Base-by-base conservation (phyloP, 1,140 invertebrate genomes). In the Bicyclus anynana region DNA sequence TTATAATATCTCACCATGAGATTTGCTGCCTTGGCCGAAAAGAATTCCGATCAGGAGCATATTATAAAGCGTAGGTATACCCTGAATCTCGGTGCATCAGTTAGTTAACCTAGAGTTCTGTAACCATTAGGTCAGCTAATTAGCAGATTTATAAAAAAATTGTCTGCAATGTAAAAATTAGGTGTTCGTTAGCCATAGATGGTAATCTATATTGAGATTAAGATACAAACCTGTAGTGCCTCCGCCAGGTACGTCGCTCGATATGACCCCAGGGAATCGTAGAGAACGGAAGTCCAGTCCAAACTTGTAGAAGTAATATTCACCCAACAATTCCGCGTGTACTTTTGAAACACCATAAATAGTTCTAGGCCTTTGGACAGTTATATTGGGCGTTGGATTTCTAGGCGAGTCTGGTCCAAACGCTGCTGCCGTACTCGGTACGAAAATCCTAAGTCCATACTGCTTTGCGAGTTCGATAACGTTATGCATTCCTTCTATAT, bases 261-360 rank as follows among this genome's bases (percentile, higher is more conserved):
- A 97, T 40, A 98, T 97, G 2, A 98, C 95, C 17, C 97, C 97
- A 0, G 97, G 97, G 75, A 98, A 97, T 67, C 97, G 91, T 14
- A 98, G 87, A 73, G 96, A 97, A 62, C 97, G 91, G 85, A 98
- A 98, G 75, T 98, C 97, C 52, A 55, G 29, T 13, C 47, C 53
- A 83, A 96, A 98, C 68, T 94, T 94, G 69, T 97, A 91, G 78
- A 94, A 90, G 89, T 97, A 98, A 87, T 98, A 98, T 91, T 98
- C 97, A 18, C 97, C 97, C 74, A 98, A 90, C 0, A 98, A 90
- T 79, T 98, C 97, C 0, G 95, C 96, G 72, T 98, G 97, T 33
- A 95, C 97, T 91, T 98, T 98, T 35, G 96, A 96, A 21, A 98
- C 97, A n/a, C 97, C 97, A 74, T 98, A 98, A 74, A 98, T 98